Conservation (phyloP, 2,113 vertebrate genomes). For the Noctilio leporinus region DNA sequence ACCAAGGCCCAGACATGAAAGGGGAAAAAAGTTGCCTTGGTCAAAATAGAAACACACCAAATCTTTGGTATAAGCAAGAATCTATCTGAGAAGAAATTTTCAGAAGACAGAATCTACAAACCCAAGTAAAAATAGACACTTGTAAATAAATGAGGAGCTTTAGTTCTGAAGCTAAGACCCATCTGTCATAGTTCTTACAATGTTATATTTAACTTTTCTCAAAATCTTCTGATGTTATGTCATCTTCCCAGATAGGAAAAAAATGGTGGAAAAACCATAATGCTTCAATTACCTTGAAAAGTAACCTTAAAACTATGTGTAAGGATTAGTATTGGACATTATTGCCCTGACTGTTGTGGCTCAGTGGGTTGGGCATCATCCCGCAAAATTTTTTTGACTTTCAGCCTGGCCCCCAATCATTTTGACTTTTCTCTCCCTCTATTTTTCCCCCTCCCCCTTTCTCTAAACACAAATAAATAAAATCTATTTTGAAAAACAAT, state of each 20-base stretch:
- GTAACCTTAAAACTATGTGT: background rate
- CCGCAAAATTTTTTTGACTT: too few relatives aligned
- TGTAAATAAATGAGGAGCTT: background rate
- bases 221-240: background rate
- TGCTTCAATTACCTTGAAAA: constrained; percentile 44
- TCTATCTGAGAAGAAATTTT: background rate
- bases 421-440: too few relatives aligned
- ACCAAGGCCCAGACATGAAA: background rate
- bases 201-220: constrained; percentile 23
- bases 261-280: background rate
- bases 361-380: too few relatives aligned
- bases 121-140: background rate
- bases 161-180: background rate
- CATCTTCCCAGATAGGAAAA: background rate
- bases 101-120: background rate
- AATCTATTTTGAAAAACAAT: background rate
- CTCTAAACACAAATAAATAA: too few relatives aligned
- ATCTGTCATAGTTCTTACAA: background rate
- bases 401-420: too few relatives aligned
- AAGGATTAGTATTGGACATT: background rate
- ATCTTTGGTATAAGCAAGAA: background rate
- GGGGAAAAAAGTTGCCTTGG: fast-evolving
- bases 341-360: background rate
- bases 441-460: too few relatives aligned
- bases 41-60: background rate